Percentiles rank a stretch among this genome's conserved stretches.
phyloP scores from a whole-genome alignment of 2,113 vertebrate genomes.

The Chelonoidis abingdonii region DNA sequence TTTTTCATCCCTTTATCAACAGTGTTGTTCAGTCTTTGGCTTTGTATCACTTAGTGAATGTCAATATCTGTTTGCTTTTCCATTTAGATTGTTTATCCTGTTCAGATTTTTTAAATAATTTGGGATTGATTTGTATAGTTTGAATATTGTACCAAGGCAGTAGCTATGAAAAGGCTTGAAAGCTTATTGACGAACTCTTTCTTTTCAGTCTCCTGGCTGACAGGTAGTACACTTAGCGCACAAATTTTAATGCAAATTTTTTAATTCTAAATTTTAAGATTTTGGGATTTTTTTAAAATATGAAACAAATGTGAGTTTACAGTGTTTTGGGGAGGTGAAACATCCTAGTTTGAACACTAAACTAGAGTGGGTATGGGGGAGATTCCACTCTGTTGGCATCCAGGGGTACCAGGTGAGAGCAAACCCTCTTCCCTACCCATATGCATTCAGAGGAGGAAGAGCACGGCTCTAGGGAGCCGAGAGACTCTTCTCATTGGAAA shows the following conservation, averaged over 20 bases:
- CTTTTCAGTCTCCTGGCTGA: constrained; percentile 26
- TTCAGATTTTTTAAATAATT: not conserved
- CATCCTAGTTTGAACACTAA: not conserved
- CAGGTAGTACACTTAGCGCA: not conserved
- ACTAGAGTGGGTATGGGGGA: not conserved
- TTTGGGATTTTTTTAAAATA: not conserved
- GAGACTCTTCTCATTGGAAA: not conserved
- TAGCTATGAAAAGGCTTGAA: not conserved
- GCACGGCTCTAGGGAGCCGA: not conserved
- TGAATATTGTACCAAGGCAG: not conserved
- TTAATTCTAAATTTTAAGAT: not conserved
- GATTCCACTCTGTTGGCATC: not conserved
- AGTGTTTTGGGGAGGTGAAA: not conserved
- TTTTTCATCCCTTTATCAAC: constrained; percentile 9
- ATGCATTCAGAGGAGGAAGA: not conserved
- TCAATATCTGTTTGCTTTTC: not conserved
- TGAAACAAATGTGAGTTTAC: not conserved
- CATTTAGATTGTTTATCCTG: not conserved
- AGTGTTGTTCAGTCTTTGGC: not conserved
- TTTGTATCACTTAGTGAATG: not conserved
- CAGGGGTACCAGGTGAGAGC: not conserved
- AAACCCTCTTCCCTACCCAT: not conserved
- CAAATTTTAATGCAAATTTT: not conserved
- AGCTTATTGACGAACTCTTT: constrained; percentile 35
- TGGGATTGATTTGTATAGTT: not conserved